Evolutionary conservation across 2,797 vertebrate species (phyloP).

Genomic region (Artibeus jamaicensis): DNA sequence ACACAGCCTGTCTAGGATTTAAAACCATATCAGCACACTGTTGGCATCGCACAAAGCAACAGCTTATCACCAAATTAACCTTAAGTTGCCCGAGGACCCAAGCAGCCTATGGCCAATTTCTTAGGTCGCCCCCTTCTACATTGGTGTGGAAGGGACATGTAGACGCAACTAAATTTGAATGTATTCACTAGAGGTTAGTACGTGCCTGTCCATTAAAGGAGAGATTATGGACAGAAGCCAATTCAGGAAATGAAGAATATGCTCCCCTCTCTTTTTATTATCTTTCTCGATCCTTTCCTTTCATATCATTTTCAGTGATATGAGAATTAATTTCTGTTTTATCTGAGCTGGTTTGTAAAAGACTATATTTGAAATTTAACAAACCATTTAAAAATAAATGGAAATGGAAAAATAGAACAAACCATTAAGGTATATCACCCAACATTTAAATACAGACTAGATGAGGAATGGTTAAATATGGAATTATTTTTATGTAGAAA

Average conservation of each 20-base stretch:
- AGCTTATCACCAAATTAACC: background rate
- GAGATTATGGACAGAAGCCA: background rate
- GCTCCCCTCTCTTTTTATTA: background rate
- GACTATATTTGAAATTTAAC: background rate
- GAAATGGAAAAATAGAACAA: background rate
- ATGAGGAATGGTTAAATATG: background rate
- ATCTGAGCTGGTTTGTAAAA: background rate
- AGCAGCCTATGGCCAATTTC: background rate
- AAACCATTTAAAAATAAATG: background rate
- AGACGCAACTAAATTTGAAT: background rate
- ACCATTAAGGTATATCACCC: background rate
- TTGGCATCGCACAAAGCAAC: background rate
- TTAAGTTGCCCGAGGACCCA: background rate
- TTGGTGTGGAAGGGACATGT: background rate
- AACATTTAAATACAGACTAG: background rate
- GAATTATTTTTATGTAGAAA: conserved; percentile 17
- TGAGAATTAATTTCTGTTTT: background rate
- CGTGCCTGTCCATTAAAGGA: background rate
- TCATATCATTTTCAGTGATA: background rate
- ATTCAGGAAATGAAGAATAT: background rate
- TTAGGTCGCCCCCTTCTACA: background rate
- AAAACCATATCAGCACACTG: background rate
- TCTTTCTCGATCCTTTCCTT: background rate
- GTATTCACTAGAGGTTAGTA: background rate
- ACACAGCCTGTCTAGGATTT: background rate